Percentiles rank a stretch among this genome's conserved stretches.
These are phyloP conservation scores for Phoenicopterus ruber DNA, from an alignment of 2,113 vertebrate genomes.

Conservation along the genomic window DNA sequence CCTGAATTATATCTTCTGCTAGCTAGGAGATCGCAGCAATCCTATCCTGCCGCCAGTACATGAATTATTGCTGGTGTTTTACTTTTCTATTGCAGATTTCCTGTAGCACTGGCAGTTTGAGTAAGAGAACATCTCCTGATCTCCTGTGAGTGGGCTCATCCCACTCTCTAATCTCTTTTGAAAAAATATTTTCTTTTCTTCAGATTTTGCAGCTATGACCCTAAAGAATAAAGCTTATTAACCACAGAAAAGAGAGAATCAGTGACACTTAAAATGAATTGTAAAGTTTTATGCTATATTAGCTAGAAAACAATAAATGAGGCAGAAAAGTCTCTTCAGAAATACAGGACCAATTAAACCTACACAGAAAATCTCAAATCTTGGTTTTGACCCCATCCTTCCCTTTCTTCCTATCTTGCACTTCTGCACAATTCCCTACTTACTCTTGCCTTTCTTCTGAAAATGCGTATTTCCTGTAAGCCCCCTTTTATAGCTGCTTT, in stretches of 20 bases:
- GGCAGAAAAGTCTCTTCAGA: background rate
- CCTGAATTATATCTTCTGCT: background rate
- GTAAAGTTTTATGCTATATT: background rate
- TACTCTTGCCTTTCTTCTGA: background rate
- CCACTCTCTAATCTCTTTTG: background rate
- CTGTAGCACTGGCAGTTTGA: background rate
- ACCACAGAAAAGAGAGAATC: background rate
- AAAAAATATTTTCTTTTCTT: background rate
- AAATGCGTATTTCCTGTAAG: background rate
- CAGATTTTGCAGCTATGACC: background rate
- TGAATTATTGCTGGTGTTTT: background rate
- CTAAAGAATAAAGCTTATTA: background rate
- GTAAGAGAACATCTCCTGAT: background rate
- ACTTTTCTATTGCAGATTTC: background rate
- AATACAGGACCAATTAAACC: background rate
- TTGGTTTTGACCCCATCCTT: background rate
- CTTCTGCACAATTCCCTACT: background rate
- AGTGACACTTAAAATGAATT: background rate
- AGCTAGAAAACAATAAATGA: background rate
- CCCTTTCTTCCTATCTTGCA: background rate
- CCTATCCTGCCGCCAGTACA: background rate
- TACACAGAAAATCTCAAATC: background rate
- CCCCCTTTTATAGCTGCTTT: background rate
- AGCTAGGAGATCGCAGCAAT: background rate
- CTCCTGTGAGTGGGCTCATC: background rate